Percentiles rank a stretch among this genome's conserved stretches.
Evolutionary conservation across 2,888 invertebrate species (phyloP).

Genomic region (Melipona bicolor): DNA sequence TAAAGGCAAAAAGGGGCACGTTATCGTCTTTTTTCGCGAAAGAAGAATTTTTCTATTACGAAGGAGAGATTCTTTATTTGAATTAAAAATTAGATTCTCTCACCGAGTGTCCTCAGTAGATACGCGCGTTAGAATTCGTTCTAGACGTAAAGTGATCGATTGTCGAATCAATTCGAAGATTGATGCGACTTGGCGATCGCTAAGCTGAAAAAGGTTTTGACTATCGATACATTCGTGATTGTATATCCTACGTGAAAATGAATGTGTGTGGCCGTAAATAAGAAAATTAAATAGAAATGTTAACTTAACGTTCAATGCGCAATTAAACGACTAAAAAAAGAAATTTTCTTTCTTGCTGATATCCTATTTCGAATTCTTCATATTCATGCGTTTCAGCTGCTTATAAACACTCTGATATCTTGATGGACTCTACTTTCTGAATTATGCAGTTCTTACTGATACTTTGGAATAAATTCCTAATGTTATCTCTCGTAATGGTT

Average conservation of each 20-base stretch:
- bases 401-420: neutral
- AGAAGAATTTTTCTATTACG: too few relatives aligned
- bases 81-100: too few relatives aligned
- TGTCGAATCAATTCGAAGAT: neutral
- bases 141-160: slow-evolving; percentile 1
- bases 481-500: too few relatives aligned
- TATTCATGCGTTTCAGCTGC: neutral
- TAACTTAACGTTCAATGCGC: too few relatives aligned
- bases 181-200: neutral
- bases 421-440: neutral
- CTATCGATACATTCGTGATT: neutral
- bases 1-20: too few relatives aligned
- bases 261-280: neutral
- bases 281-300: too few relatives aligned
- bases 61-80: too few relatives aligned
- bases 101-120: too few relatives aligned
- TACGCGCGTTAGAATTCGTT: neutral
- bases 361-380: neutral
- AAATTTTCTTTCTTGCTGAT: too few relatives aligned
- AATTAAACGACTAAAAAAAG: too few relatives aligned
- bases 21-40: too few relatives aligned
- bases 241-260: neutral
- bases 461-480: neutral
- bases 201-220: neutral
- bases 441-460: neutral